Evolutionary conservation across 2,113 vertebrate species (phyloP).

Genomic region (Naja naja): DNA sequence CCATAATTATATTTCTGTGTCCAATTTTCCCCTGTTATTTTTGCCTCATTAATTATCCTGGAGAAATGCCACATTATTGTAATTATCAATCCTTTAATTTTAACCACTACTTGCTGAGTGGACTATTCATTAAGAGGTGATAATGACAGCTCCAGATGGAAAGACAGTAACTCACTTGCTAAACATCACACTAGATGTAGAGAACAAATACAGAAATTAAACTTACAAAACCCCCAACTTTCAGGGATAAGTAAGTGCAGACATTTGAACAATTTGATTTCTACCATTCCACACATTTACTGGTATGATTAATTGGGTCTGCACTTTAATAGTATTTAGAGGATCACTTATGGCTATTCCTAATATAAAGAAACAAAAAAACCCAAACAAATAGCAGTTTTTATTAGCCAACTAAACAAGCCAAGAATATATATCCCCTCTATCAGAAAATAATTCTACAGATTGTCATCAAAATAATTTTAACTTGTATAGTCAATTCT

Average conservation of each 20-base stretch:
- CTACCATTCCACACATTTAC: background rate
- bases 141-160: conserved; percentile 4
- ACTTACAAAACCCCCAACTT: background rate
- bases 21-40: background rate
- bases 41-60: background rate
- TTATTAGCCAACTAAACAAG: background rate
- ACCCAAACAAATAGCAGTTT: background rate
- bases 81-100: background rate
- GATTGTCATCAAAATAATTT: background rate
- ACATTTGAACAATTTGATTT: background rate
- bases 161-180: background rate
- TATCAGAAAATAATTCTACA: background rate
- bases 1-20: background rate
- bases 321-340: background rate
- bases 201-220: background rate
- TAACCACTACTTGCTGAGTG: background rate
- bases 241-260: background rate
- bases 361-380: background rate
- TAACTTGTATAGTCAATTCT: background rate
- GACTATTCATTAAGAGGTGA: background rate
- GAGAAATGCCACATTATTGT: background rate
- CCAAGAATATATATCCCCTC: background rate
- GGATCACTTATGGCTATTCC: background rate
- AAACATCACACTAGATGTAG: background rate
- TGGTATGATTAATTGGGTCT: background rate